phyloP scores from a whole-genome alignment of 2,113 vertebrate genomes.

The Cyphomyrus plagiostoma region DNA sequence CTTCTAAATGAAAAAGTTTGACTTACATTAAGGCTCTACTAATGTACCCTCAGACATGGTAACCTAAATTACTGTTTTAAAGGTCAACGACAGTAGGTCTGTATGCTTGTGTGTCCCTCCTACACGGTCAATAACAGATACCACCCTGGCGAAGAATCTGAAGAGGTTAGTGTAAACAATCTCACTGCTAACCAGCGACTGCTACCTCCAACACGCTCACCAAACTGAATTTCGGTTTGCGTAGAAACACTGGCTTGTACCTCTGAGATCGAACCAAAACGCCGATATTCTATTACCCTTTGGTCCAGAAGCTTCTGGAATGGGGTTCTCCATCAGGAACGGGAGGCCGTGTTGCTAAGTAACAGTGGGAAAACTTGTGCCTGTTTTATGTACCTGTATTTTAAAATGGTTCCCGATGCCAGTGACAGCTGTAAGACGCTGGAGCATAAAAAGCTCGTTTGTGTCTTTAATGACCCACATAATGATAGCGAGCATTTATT shows the following conservation, averaged over 20 bases:
- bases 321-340: background rate
- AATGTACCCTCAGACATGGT: background rate
- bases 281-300: background rate
- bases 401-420: conserved; percentile 60
- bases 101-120: background rate
- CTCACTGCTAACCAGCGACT: conserved; percentile 13
- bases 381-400: conserved; percentile 56
- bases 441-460: conserved; percentile 68
- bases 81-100: background rate
- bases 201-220: background rate
- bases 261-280: background rate
- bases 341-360: conserved; percentile 28
- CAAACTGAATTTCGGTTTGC: background rate
- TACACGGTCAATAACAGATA: background rate
- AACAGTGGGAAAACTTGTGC: conserved; percentile 46
- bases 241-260: background rate
- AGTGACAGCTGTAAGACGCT: conserved; percentile 73
- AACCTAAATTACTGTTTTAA: background rate
- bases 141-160: background rate
- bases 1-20: background rate
- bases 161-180: background rate
- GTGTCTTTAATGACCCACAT: conserved; percentile 81
- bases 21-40: background rate
- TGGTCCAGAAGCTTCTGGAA: background rate
- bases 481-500: conserved; percentile 72